Base-by-base conservation (phyloP, 2,113 vertebrate genomes). In the Pseudorasbora parva region DNA sequence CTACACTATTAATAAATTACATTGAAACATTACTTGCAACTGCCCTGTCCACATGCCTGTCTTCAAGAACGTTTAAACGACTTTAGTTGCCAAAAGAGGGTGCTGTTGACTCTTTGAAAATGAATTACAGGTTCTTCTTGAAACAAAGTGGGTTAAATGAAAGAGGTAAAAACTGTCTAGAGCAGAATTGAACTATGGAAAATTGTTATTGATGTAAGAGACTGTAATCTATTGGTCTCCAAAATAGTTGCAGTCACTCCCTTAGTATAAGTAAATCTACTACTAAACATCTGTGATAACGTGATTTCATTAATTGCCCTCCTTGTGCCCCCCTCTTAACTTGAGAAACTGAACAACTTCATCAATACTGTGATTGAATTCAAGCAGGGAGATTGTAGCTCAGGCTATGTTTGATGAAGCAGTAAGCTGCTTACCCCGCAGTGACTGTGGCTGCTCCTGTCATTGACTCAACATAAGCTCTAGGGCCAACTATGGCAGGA, bases 61-160 rank as follows among this genome's bases (percentile, higher is more conserved):
- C 5, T 47, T 43, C 8, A 5, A 37, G 56, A 78, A 78, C 27
- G 17, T 41, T 7, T 30, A 45, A 56, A 25, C 19, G 4, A n/a
- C 25, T 68, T 14, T 21, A 54, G n/a, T 23, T 27, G 25, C 78
- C 87, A 75, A 30, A 69, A 84, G 87, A 69, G 57, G 85, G 85
- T 54, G 27, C 82, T 80, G 74, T 75, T 79, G 69, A 7, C 41
- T n/a, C 5, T 9, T 69, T n/a, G 33, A 45, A 84, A 77, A 75
- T 33, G 54, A 54, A 54, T 54, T 5, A n/a, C 27, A 25, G n/a
- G 47, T 25, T 75, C 54, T 21, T 30, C 15, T 75, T 3, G 47
- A 54, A 75, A 54, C 1, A 11, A n/a, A 71, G n/a, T 45, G 10
- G 37, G 19, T 23, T 71, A 23, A 71, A 43, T 5, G 21, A 45